These are phyloP conservation scores for Fragum fragum DNA, from an alignment of 2,888 invertebrate species.

Conservation along the genomic window DNA sequence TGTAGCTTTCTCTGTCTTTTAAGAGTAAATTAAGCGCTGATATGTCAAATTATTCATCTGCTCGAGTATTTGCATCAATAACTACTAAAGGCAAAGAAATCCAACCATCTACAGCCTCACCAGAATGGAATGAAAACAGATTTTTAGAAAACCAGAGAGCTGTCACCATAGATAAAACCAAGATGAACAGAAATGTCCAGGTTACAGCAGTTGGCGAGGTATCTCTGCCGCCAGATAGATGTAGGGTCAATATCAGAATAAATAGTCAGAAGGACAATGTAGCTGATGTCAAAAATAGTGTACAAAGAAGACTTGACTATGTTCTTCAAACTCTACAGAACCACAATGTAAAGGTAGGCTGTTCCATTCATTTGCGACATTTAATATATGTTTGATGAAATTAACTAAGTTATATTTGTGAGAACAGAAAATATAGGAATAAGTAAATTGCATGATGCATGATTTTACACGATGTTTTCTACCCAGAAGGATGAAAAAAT, in stretches of 20 bases:
- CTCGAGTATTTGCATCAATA: constrained; percentile 70
- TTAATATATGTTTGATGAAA: no score
- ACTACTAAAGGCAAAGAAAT: constrained; percentile 26
- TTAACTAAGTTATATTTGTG: no score
- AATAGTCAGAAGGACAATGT: constrained; percentile 79
- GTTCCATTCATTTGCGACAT: no score
- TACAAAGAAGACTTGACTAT: constrained; percentile 82
- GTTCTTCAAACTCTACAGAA: constrained; percentile 82
- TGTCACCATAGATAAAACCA: constrained; percentile 12
- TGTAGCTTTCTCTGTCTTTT: not conserved
- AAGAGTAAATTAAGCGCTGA: not conserved
- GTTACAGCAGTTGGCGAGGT: constrained; percentile 83
- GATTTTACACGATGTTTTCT: no score
- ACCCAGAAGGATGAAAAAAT: no score
- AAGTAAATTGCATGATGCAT: no score
- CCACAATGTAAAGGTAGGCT: constrained; percentile 80
- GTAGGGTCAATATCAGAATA: constrained; percentile 75
- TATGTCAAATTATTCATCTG: constrained; percentile 68
- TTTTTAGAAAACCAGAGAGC: not conserved
- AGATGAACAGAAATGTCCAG: constrained; percentile 73
- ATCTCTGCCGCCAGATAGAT: constrained; percentile 81
- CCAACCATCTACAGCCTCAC: not conserved
- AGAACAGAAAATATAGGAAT: no score
- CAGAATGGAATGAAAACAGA: constrained; percentile 8
- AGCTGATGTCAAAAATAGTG: constrained; percentile 84